Conservation (phyloP, 2,888 invertebrate species). For the Leptarthrus brevirostris region DNA sequence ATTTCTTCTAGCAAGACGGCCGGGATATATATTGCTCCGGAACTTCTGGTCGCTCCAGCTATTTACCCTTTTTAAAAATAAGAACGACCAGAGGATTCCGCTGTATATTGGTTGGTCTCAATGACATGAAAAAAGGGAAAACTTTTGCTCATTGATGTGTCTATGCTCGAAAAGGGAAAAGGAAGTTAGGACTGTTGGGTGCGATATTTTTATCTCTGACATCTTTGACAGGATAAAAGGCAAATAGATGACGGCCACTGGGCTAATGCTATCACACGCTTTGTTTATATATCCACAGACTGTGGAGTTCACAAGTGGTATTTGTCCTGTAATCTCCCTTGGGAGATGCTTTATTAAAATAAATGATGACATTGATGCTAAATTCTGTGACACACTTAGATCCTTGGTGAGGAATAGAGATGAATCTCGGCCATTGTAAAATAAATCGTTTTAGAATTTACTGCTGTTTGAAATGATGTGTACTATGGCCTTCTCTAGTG, state of each 20-base stretch:
- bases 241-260: constrained; percentile 36
- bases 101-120: neutral
- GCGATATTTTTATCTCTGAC: constrained; percentile 46
- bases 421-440: constrained; percentile 23
- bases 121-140: constrained; percentile 16
- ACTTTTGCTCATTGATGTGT: constrained; percentile 28
- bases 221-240: constrained; percentile 44
- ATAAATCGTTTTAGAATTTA: constrained; percentile 30
- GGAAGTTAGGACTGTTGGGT: neutral
- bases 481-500: too few species aligned
- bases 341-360: constrained; percentile 47
- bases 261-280: constrained; percentile 6
- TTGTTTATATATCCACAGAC: constrained; percentile 31
- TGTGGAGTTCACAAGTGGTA: constrained; percentile 14
- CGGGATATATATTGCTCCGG: neutral
- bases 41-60: constrained; percentile 12
- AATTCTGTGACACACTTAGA: constrained; percentile 28
- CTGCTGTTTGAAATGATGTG: constrained; percentile 16
- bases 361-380: constrained; percentile 43
- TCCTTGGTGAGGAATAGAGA: constrained; percentile 21
- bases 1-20: neutral
- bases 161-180: neutral
- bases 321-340: constrained; percentile 34
- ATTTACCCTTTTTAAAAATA: constrained; percentile 43
- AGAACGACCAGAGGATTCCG: constrained; percentile 28